phyloP scores from a whole-genome alignment of 2,888 invertebrate species.

The Drepanosiphum platanoidis region DNA sequence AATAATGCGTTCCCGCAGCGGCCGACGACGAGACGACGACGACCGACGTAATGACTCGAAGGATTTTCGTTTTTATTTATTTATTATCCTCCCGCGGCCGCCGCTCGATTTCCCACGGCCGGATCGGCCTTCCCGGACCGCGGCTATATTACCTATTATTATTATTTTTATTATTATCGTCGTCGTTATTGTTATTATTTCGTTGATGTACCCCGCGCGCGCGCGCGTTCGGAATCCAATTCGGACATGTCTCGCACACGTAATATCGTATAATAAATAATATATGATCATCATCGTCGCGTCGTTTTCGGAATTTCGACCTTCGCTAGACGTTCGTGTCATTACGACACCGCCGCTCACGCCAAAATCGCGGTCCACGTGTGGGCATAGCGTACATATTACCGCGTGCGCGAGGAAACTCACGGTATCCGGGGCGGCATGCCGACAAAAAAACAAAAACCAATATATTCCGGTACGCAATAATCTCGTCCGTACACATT shows the following conservation, averaged over 20 bases:
- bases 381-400: not conserved
- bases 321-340: no score
- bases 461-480: not conserved
- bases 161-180: no score
- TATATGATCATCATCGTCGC: not conserved
- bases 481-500: not conserved
- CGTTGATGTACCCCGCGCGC: no score
- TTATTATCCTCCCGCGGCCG: not conserved
- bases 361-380: not conserved
- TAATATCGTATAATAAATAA: no score
- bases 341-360: not conserved
- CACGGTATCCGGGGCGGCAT: no score
- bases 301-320: not conserved
- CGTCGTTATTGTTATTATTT: no score
- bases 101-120: slow-evolving; percentile 10
- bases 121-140: no score
- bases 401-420: no score
- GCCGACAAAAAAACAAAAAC: no score
- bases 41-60: not conserved
- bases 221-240: not conserved
- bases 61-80: not conserved
- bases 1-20: not conserved
- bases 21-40: no score
- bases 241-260: no score
- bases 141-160: not conserved